phyloP scores from a whole-genome alignment of 2,113 vertebrate species.

The Ceyx margarethae region DNA sequence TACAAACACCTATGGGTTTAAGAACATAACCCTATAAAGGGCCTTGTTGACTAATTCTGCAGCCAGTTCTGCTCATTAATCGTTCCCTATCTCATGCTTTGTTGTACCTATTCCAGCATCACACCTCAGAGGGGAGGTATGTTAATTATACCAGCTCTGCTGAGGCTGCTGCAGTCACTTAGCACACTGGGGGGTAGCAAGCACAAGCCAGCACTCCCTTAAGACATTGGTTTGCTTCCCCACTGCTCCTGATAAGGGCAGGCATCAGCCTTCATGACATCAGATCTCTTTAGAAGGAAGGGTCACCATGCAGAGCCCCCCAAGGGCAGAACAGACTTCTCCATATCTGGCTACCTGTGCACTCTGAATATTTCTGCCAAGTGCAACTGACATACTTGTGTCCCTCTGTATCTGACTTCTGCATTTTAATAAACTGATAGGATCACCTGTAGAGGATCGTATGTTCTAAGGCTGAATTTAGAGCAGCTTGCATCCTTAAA shows the following conservation, averaged over 20 bases:
- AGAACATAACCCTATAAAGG: background rate
- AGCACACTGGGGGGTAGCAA: background rate
- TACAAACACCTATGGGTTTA: background rate
- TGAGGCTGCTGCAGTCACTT: background rate
- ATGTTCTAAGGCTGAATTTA: background rate
- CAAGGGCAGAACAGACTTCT: background rate
- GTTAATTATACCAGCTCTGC: background rate
- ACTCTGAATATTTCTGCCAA: background rate
- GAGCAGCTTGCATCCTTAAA: background rate
- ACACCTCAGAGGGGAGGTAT: background rate
- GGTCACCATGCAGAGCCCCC: background rate
- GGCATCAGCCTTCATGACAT: background rate
- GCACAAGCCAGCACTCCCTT: background rate
- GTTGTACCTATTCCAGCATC: background rate
- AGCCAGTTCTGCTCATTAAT: background rate
- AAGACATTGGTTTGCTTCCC: background rate
- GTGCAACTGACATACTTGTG: background rate
- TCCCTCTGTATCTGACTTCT: background rate
- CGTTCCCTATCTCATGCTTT: background rate
- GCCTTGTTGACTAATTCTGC: background rate
- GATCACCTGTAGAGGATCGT: background rate
- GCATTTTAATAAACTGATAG: slow-evolving; percentile 14
- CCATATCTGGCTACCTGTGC: background rate
- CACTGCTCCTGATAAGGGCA: background rate
- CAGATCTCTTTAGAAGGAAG: background rate